Conservation (phyloP, 2,797 vertebrate genomes). For the Gymnopithys bicolor region DNA sequence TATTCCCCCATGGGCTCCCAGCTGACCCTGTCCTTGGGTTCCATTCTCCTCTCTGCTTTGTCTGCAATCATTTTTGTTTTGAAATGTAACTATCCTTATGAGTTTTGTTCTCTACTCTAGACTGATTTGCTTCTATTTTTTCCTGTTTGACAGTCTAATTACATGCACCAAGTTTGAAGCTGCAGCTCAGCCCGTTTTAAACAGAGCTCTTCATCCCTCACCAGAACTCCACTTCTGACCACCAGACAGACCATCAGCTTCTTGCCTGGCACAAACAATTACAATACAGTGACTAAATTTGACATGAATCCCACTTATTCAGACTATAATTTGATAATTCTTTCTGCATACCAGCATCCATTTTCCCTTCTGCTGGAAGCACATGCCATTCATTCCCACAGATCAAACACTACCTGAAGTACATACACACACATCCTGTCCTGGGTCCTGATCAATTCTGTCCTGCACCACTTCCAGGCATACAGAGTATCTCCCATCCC, state of each 20-base stretch:
- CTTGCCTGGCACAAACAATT: too few species aligned
- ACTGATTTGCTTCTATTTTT: too few species aligned
- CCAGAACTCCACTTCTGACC: too few species aligned
- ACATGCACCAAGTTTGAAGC: too few species aligned
- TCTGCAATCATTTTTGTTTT: background rate
- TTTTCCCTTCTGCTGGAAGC: background rate
- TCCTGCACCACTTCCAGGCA: background rate
- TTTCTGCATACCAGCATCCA: background rate
- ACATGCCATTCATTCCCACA: background rate
- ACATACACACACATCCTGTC: accelerated
- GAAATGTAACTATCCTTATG: background rate
- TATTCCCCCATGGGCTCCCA: background rate
- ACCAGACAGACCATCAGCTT: too few species aligned
- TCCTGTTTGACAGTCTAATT: too few species aligned
- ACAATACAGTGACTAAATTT: background rate
- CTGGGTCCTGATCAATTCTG: too few species aligned
- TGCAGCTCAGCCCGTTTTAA: too few species aligned
- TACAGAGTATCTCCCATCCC: background rate
- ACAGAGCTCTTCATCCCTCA: too few species aligned
- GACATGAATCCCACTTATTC: background rate
- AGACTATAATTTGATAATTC: background rate
- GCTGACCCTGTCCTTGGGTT: background rate
- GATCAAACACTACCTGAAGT: background rate
- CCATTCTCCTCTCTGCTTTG: background rate
- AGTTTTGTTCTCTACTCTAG: background rate